Evolutionary conservation across 2,113 vertebrate species (phyloP).

Genomic region (Pachycephala philippinensis): DNA sequence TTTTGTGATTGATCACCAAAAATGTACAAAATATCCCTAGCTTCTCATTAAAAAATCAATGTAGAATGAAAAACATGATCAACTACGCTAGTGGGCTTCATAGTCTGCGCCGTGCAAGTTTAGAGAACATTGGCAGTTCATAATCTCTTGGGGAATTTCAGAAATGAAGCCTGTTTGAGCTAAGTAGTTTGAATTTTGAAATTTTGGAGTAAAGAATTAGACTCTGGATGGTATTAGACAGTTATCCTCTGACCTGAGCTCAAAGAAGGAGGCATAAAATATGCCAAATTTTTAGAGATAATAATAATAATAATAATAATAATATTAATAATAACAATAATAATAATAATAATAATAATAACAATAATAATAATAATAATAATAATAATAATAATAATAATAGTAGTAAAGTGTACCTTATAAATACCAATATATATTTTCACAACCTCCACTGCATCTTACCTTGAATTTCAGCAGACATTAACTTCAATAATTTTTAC

Average conservation of each 20-base stretch:
- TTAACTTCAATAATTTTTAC: not conserved
- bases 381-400: not conserved
- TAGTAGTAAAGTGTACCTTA: not conserved
- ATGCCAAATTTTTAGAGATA: not conserved
- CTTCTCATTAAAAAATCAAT: not conserved
- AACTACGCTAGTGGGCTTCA: not conserved
- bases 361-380: no score
- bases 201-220: not conserved
- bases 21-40: not conserved
- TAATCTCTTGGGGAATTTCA: not conserved
- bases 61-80: not conserved
- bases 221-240: not conserved
- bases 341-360: no score
- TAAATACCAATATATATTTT: not conserved
- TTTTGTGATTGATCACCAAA: not conserved
- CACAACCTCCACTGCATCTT: not conserved
- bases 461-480: not conserved
- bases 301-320: not conserved
- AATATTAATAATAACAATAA: no score
- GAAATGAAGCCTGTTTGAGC: not conserved
- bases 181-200: not conserved
- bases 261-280: not conserved
- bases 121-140: not conserved
- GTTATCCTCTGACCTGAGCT: not conserved
- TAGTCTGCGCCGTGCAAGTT: rapidly evolving